phyloP scores from a whole-genome alignment of 2,888 invertebrate genomes.

The Altica lythri region DNA sequence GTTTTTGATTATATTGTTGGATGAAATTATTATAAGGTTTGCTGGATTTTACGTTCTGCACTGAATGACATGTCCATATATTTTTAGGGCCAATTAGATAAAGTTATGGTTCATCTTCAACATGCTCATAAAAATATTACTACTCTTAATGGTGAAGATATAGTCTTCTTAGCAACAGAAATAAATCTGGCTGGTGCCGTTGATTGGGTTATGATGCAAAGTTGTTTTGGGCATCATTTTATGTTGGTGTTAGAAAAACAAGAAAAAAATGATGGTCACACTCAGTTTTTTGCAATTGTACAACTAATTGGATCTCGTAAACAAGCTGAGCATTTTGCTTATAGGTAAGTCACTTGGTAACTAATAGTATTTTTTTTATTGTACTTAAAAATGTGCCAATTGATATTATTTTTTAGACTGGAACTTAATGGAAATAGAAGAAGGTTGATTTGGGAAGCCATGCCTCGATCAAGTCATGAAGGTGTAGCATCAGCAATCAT shows the following conservation, averaged over 20 bases:
- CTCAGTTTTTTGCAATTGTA: conserved; percentile 97
- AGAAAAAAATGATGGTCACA: conserved; percentile 95
- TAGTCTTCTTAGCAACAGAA: conserved; percentile 98
- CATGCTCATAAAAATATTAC: conserved; percentile 98
- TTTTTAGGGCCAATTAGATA: conserved; percentile 81
- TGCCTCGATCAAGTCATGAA: conserved; percentile 98
- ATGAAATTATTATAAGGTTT: no score
- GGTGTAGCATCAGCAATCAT: conserved; percentile 97
- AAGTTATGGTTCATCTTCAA: conserved; percentile 98
- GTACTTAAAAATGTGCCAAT: no score
- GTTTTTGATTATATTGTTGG: no score
- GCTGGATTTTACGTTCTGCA: no score
- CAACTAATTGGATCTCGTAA: conserved; percentile 98
- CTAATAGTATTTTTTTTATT: conserved; percentile 1
- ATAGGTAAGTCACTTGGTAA: conserved; percentile 64
- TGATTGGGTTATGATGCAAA: conserved; percentile 99
- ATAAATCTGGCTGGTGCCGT: conserved; percentile 99
- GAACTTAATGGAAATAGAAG: conserved; percentile 95
- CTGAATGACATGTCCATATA: no score
- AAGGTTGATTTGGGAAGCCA: conserved; percentile 98
- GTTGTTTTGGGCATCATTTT: conserved; percentile 98
- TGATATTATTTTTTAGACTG: conserved; percentile 63
- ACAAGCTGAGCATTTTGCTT: conserved; percentile 98
- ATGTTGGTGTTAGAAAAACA: conserved; percentile 99
- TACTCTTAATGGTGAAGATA: conserved; percentile 97